Evolutionary conservation across 1,140 invertebrate species (phyloP).

Genomic region (Macrosteles quadrilineatus): DNA sequence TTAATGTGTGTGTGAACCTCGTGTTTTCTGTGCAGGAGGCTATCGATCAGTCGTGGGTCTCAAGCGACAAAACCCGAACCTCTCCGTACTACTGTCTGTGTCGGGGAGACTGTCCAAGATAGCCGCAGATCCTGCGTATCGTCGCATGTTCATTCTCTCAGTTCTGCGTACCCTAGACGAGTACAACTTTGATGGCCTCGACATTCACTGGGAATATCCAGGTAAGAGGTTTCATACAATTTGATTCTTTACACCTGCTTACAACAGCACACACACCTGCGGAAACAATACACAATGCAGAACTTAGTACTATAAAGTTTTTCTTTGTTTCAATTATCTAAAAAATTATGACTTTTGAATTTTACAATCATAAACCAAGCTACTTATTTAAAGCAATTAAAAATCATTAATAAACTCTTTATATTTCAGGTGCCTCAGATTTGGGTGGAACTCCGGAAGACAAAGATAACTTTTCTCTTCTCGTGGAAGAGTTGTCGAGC

Average conservation of each 20-base stretch:
- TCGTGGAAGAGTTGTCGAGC: slow-evolving; percentile 56
- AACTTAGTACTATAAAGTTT: background rate
- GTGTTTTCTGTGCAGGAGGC: too few relatives aligned
- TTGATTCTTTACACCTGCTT: background rate
- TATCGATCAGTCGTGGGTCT: slow-evolving; percentile 57
- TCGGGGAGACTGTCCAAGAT: slow-evolving; percentile 56
- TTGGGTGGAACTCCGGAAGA: slow-evolving; percentile 52
- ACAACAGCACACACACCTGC: too few relatives aligned
- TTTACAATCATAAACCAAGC: too few relatives aligned
- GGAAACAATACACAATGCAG: too few relatives aligned
- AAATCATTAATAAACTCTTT: too few relatives aligned
- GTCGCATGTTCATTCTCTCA: slow-evolving; percentile 55
- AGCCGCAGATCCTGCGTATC: slow-evolving; percentile 44
- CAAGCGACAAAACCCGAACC: slow-evolving; percentile 56
- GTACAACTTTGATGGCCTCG: slow-evolving; percentile 63
- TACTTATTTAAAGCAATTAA: too few relatives aligned
- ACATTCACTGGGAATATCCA: slow-evolving; percentile 62
- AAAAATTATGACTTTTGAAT: too few relatives aligned
- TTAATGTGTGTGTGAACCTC: too few relatives aligned
- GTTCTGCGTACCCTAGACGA: slow-evolving; percentile 56
- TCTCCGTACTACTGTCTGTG: slow-evolving; percentile 55
- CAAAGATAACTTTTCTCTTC: slow-evolving; percentile 53
- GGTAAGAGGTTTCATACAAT: slow-evolving; percentile 41
- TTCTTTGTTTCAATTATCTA: too few relatives aligned
- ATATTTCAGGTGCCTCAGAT: slow-evolving; percentile 46